Evolutionary conservation across 2,888 invertebrate species (phyloP), one percentile per base, ranked within the genome.

Genomic region (Matsumyia berberina): DNA sequence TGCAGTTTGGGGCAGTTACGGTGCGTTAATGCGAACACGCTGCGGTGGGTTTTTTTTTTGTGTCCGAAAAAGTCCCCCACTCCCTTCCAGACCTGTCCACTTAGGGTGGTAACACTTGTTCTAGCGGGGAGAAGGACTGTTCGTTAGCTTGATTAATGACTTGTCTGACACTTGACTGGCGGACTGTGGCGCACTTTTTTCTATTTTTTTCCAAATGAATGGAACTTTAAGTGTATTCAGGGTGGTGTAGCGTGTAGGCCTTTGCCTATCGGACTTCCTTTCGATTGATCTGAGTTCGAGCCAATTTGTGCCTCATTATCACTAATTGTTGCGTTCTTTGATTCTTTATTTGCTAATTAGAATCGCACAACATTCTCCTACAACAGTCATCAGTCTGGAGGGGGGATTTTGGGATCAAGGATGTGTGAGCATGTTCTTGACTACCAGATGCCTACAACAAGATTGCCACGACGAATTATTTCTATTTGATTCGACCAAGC

Each of bases 361-460:
- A 17, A 57, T 19, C 35, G 17, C 46, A n/a, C 12, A 15, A 49
- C 78, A 66, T 72, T 77, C 78, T 60, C 77, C 66, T 72, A 78
- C 67, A 37, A 66, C 51, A 37, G 44, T 11, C 15, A 4, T 24
- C n/a, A n/a, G n/a, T n/a, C n/a, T n/a, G n/a, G n/a, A n/a, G 9
- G 60, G 24, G 39, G 5, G 42, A 17, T 67, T 67, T 83, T 62
- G 57, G 78, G 83, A 78, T 83, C 83, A 83, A 83, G 83, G 83
- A 78, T 83, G 77, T 37, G 55, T 51, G 64, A 53, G 29, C 44
- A 64, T 62, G 42, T 24, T 57, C n/a, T n/a, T n/a, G n/a, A n/a
- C n/a, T n/a, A n/a, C n/a, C 29, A 29, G 17, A 35, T 55, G 35
- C 5, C 19, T 51, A n/a, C 49, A 29, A 51, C 49, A 51, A 11